These are phyloP conservation scores for Zaprionus capensis DNA, from an alignment of 1,140 invertebrate species.

Conservation along the genomic window DNA sequence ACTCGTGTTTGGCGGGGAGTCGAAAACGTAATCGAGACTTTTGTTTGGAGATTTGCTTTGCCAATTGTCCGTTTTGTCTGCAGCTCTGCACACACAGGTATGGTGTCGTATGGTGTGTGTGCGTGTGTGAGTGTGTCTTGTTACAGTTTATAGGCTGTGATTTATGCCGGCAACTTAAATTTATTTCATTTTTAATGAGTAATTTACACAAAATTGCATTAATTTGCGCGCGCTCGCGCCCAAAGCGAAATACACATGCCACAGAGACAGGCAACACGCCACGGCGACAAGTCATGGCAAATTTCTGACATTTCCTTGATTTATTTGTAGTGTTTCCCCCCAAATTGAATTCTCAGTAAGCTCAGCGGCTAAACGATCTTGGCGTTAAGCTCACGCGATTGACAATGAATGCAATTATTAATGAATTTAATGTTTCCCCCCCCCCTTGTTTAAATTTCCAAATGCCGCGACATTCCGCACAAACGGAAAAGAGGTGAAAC, in stretches of 20 bases:
- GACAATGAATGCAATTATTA: conserved; percentile 35
- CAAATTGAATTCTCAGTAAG: conserved; percentile 45
- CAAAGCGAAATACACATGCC: conserved; percentile 51
- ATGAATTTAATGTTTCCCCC: conserved; percentile 14
- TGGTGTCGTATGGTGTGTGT: background rate
- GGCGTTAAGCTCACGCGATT: conserved; percentile 20
- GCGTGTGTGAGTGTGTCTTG: conserved; percentile 46
- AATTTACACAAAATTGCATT: conserved; percentile 83
- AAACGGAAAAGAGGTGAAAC: conserved; percentile 2
- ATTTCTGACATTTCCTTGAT: conserved; percentile 81
- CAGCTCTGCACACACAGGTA: background rate
- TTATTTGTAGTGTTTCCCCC: conserved; percentile 42
- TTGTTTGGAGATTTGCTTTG: conserved; percentile 68
- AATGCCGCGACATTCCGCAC: conserved; percentile 16
- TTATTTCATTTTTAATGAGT: conserved; percentile 82
- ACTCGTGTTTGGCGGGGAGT: conserved; percentile 30
- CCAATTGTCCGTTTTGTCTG: conserved; percentile 35
- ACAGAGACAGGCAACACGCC: conserved; percentile 28
- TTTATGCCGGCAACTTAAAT: conserved; percentile 74
- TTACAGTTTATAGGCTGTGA: conserved; percentile 73
- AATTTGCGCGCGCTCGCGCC: conserved; percentile 65
- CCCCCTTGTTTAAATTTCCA: background rate
- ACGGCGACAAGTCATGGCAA: conserved; percentile 75
- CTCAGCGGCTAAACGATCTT: conserved; percentile 21
- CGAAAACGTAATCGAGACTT: conserved; percentile 68